Base-by-base conservation (phyloP, 2,888 invertebrate species). In the Drosophila borealis region DNA sequence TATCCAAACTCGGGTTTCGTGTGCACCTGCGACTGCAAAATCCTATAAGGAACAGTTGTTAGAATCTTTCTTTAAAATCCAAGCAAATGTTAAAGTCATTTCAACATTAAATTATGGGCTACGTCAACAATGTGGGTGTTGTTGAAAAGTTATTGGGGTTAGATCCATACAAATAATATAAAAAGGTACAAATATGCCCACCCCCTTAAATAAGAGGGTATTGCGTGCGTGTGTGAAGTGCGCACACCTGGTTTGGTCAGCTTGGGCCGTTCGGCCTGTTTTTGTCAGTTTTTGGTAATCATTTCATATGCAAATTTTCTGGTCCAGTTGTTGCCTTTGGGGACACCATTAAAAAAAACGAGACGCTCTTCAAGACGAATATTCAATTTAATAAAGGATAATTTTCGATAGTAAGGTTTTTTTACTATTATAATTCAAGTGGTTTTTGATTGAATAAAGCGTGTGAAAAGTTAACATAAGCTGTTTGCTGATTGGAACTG, bases 21-120 rank as follows among this genome's bases (percentile, higher is more conserved):
- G 1, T 85, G 88, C 42, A 83, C 83, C n/a, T 90, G 87, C 13
- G 50, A 62, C 5, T 85, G 83, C 50, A 61, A 63, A 64, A 42
- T 45, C 13, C 14, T 29, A 6, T 42, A 5, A 48, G 17, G 45
- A 53, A 11, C 33, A 19, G 9, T 29, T 33, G 0, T n/a, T 36
- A 21, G 50, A 46, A 21, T 19, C 8, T n/a, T 50, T 13, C 9
- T 21, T 29, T 4, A 5, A 45, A 55, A 55, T 55, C n/a, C 4
- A 45, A 36, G 45, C 25, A 14, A 14, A 45, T 36, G 36, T 51
- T 57, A 29, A 62, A 42, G 29, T 41, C 14, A 29, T 2, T 29
- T 29, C 13, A 41, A 36, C 9, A 39, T 36, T 45, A 50, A 55
- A 39, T 37, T 37, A 14, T 25, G 61, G 34, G 9, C 13, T 9